Evolutionary conservation across 2,797 vertebrate species (phyloP), one percentile per base, ranked within the genome.

Genomic region (Syngnathus acus): DNA sequence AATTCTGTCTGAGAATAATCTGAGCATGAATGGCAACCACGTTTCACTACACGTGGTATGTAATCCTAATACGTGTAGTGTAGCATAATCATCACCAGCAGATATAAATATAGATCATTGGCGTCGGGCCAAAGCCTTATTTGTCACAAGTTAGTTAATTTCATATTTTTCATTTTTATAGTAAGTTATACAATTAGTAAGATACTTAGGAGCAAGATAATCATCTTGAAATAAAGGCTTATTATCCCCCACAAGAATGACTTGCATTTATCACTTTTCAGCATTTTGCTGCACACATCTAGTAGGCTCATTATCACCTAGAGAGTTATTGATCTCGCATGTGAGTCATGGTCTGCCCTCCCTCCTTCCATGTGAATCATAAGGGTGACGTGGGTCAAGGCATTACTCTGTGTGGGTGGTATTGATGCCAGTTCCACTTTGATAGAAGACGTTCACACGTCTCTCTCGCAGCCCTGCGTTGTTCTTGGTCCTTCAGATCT

Each of bases 1-100:
- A 53, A 67, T 64, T 65, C 61, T 69, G 72, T 38, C 64, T 59
- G 68, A 39, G 65, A 79, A 74, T 82, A 85, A 83, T 79, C 79
- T 69, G 73, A 59, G 65, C 65, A 55, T 45, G 61, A 66, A 67
- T 58, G 70, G 48, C 43, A 61, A 63, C 51, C 37, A 19, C 1
- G 5, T 64, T 73, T 54, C 37, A 54, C n/a, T 40, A 19, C 26
- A n/a, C 48, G 50, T 65, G 37, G 38, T 23, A 14, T 11, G 50
- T 65, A 65, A 65, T 65, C 64, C 64, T 39, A 51, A 51, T 19
- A 38, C 4, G 17, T 19, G 23, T 10, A 50, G 17, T 19, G 23
- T 10, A 50, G 23, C 32, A 23, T 43, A 23, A 23, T 45, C 5
- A 23, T 45, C 42, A 23, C 40, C 17, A 26, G 21, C 60, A 16